phyloP scores from a whole-genome alignment of 1,140 invertebrate species.

The Drosophila nikananu region DNA sequence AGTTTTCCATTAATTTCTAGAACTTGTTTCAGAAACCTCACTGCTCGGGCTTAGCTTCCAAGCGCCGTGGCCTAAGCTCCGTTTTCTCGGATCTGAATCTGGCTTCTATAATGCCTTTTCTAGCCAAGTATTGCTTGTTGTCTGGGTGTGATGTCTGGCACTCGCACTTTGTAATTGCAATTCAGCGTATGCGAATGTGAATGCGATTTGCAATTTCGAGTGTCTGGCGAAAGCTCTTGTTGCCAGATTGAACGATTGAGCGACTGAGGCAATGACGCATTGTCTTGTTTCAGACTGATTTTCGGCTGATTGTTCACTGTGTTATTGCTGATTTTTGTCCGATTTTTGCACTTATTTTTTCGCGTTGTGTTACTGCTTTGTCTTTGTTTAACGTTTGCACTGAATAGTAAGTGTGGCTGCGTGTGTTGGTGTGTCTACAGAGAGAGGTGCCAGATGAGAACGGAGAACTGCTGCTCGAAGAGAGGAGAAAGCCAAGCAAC shows the following conservation, averaged over 20 bases:
- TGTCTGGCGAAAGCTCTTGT: slow-evolving; percentile 59
- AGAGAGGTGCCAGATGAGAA: slow-evolving; percentile 22
- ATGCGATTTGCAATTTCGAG: slow-evolving; percentile 43
- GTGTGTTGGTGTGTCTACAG: slow-evolving; percentile 15
- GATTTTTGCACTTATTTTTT: slow-evolving; percentile 49
- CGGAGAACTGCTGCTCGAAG: slow-evolving; percentile 18
- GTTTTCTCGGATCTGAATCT: slow-evolving; percentile 18
- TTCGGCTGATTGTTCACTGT: slow-evolving; percentile 50
- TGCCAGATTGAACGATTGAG: slow-evolving; percentile 28
- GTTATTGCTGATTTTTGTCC: slow-evolving; percentile 20
- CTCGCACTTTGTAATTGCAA: slow-evolving; percentile 60
- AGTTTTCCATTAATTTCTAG: background rate
- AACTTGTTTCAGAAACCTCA: slow-evolving; percentile 25
- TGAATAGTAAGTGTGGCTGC: slow-evolving; percentile 22
- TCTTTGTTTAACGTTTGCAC: slow-evolving; percentile 67
- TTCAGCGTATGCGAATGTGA: slow-evolving; percentile 42
- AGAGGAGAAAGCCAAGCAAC: slow-evolving; percentile 51
- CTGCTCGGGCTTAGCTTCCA: background rate
- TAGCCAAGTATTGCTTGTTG: slow-evolving; percentile 5
- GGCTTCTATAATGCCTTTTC: slow-evolving; percentile 11
- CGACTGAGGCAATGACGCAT: slow-evolving; percentile 64
- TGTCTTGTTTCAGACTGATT: slow-evolving; percentile 37
- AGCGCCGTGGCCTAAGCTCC: slow-evolving; percentile 1
- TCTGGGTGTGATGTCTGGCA: slow-evolving; percentile 69
- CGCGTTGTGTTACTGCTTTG: slow-evolving; percentile 48